These are phyloP conservation scores for Eilema caniola DNA, from an alignment of 2,888 invertebrate species.

Conservation along the genomic window DNA sequence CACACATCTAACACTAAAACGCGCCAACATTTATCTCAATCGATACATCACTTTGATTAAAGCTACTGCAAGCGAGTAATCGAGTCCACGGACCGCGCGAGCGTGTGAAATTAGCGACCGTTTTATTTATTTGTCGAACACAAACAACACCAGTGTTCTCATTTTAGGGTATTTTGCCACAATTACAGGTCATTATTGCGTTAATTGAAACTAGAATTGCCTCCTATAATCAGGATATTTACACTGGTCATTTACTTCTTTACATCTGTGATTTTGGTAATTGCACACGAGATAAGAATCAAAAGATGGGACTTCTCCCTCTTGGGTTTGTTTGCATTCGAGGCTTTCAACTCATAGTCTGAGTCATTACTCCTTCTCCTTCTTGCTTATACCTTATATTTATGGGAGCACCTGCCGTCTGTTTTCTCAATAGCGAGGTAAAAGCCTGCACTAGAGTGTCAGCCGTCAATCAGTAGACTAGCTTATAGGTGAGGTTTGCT, in stretches of 20 bases:
- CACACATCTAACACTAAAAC: not conserved
- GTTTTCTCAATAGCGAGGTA: too few relatives aligned
- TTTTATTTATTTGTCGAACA: not conserved
- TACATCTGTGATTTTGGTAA: not conserved
- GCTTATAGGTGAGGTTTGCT: too few relatives aligned
- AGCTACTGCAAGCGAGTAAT: not conserved
- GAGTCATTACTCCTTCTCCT: too few relatives aligned
- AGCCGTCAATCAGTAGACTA: too few relatives aligned
- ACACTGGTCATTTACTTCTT: not conserved
- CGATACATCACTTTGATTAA: slow-evolving; percentile 8
- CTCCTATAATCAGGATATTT: not conserved
- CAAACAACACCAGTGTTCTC: not conserved
- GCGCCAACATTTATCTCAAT: not conserved
- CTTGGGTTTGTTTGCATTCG: too few relatives aligned
- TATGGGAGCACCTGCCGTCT: too few relatives aligned
- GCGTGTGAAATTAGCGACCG: not conserved
- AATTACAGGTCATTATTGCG: slow-evolving; percentile 1
- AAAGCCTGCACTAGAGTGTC: too few relatives aligned
- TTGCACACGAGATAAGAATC: too few relatives aligned
- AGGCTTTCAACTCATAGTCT: too few relatives aligned
- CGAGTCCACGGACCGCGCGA: not conserved
- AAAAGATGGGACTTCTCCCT: too few relatives aligned
- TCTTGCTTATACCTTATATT: too few relatives aligned
- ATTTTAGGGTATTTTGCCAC: not conserved
- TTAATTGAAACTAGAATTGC: not conserved